Base-by-base conservation (phyloP, 2,113 vertebrate species). In the Syngnathus typhle region DNA sequence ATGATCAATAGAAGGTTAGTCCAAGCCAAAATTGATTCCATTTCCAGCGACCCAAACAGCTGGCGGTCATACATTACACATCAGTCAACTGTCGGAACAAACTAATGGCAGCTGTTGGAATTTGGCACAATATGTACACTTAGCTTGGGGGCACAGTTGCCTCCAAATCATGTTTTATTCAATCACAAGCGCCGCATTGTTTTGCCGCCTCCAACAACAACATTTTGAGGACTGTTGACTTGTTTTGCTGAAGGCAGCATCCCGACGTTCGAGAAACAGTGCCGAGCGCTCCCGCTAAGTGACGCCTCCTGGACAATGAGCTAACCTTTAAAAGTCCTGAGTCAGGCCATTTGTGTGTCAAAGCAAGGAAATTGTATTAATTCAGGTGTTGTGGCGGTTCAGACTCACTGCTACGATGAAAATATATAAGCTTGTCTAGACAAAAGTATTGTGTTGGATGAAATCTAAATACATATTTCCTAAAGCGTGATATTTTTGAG, bases 101-200 rank as follows among this genome's bases (percentile, higher is more conserved):
- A 67, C 62, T 72, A 79, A 79, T 77, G 58, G 37, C 67, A 77
- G 67, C 32, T 65, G 43, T 3, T 43, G 74, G 52, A 72, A 56
- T 65, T 65, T 69, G 65, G 10, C 37, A 51, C 44, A 51, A 51
- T 60, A 36, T 73, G 61, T 49, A 55, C 49, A 74, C 64, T 70
- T 59, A 59, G 69, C 76, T 15, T 2, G 51, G 7, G 46, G 32
- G 63, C 13, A 16, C 46, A 11, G 2, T n/a, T 51, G 49, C 18
- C 9, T 12, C 18, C 15, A 47, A 49, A 64, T 64, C 44, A 51
- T 51, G 43, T 64, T 49, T 64, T 51, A 49, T 49, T 64, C 44
- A 64, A 47, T 49, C n/a, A 23, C 21, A 13, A 12, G 6, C n/a
- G 12, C 21, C 5, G 39, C n/a, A 12, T 58, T 61, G 60, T 61